Evolutionary conservation across 2,113 vertebrate genomes (phyloP), one percentile per base, ranked within the genome.

Genomic region (Oxyruncus cristatus): DNA sequence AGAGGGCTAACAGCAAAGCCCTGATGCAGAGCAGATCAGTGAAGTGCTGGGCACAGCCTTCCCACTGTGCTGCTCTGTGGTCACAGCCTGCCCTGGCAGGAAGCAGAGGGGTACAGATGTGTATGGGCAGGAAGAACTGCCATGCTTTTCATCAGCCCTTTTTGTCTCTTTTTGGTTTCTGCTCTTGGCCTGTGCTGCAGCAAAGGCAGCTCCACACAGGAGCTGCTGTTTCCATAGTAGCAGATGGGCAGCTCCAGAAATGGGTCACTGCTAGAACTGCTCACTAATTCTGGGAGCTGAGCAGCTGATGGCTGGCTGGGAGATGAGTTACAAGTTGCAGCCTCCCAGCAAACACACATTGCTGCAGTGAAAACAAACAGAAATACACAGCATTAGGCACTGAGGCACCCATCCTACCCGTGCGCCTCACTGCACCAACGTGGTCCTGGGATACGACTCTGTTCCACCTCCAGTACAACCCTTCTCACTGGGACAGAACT

Each of bases 181-280:
- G 56, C 56, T 85, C 44, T 37, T n/a, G 39, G 6, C 70, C 56
- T 84, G 53, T 30, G 61, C 77, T 84, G 91, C 91, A 84, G 83
- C 70, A 87, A 91, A 91, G 83, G 59, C 22, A 2, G 73, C 73
- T 94, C 91, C 55, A 22, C 32, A 71, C 55, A 91, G 55, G 78
- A 92, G 85, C 65, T 96, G 91, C 81, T 87, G 97, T 97, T 97
- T 97, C 95, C 95, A 96, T 97, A 97, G 96, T 85, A 97, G 97
- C 97, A 96, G 96, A 97, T 97, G 95, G 97, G 95, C 93, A 92
- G 88, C 93, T 74, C 88, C 89, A 96, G 93, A 97, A 97, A 89
- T 96, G 95, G 96, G 94, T 95, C 93, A 97, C 91, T 88, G 75
- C 87, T 93, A 91, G 92, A 93, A 93, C 71, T 95, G 83, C 88